phyloP scores from a whole-genome alignment of 2,888 invertebrate genomes.

The Electrophaes corylata region DNA sequence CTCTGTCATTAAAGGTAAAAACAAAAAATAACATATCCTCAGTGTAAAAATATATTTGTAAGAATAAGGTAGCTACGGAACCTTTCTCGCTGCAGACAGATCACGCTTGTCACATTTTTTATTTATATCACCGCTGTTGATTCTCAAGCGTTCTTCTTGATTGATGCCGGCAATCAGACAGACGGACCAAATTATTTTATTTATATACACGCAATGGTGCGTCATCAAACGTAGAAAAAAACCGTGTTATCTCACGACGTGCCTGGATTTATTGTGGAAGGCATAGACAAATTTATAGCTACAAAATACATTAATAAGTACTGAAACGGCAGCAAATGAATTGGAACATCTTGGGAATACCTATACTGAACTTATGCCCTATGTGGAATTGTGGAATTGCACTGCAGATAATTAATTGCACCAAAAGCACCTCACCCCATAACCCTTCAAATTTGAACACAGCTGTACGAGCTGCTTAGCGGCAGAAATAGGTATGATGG shows the following conservation, averaged over 20 bases:
- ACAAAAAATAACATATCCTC: no score
- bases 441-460: no score
- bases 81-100: conserved; percentile 1
- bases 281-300: not conserved
- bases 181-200: conserved; percentile 24
- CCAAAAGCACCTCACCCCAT: no score
- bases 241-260: not conserved
- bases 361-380: no score
- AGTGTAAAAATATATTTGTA: no score
- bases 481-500: no score
- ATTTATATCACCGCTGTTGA: conserved; percentile 40
- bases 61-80: conserved; percentile 8
- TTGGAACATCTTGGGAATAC: no score
- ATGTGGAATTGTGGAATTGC: no score
- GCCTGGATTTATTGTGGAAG: not conserved
- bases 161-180: conserved; percentile 40
- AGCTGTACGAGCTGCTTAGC: no score
- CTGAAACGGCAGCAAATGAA: no score
- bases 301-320: not conserved
- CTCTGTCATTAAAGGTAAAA: no score
- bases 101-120: conserved; percentile 26
- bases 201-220: conserved; percentile 23
- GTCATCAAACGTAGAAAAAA: not conserved
- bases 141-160: conserved; percentile 39
- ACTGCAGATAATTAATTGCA: no score